Base-by-base conservation (phyloP, 2,797 vertebrate species). In the Harpagifer antarcticus region DNA sequence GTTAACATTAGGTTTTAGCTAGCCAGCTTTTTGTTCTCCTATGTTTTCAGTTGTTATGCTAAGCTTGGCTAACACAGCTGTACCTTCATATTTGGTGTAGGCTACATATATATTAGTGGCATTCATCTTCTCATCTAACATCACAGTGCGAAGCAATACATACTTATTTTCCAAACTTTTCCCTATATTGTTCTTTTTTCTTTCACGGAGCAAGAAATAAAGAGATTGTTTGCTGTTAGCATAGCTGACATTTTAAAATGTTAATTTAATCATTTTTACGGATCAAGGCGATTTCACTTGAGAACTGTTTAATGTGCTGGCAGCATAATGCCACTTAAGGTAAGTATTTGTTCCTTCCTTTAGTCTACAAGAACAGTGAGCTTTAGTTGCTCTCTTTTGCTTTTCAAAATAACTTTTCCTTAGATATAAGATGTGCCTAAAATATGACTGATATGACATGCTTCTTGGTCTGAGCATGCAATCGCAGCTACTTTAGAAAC, bases 211-310 rank as follows among this genome's bases (percentile, higher is more conserved):
- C 31, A 47, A 50, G 47, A 64, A 15, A 47, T 16, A 12, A n/a
- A 9, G 17, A 6, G 3, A 15, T 11, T 1, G 40, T 17, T 67
- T 5, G 2, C 15, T 42, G 9, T 40, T 20, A 52, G 58, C 12
- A 44, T 61, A 56, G 9, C 6, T 23, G 57, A 53, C 40, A 42
- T 61, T 55, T 56, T 14, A 5, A 27, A 27, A 27, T 27, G 27
- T 27, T 27, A 27, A 27, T 27, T 27, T 27, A 5, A 17, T 15
- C 9, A 14, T 57, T 62, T 27, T 1, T 56, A 47, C 27, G 52
- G 48, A 72, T 10, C 19, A 71, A 73, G 71, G 13, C 27, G 8
- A 52, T 62, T 13, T 67, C 20, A 15, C 15, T 53, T 61, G 15
- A 54, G n/a, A 72, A 48, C 20, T 20, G 11, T 27, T 61, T 54